Conservation (phyloP, 2,888 invertebrate genomes). For the Cataglyphis livida region DNA sequence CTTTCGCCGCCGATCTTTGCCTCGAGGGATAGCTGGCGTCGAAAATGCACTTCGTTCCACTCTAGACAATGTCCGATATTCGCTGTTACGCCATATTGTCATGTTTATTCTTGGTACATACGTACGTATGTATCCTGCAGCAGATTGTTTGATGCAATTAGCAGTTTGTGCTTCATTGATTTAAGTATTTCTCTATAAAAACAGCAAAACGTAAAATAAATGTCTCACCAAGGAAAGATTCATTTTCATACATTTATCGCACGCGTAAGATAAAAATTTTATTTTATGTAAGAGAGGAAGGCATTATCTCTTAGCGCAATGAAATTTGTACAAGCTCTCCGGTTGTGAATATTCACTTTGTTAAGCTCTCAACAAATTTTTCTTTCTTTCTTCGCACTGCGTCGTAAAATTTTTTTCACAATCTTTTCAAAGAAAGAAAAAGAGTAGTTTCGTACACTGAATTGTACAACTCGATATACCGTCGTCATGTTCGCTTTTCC, state of each 20-base stretch:
- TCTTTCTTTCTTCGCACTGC: not conserved
- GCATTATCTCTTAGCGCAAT: not conserved
- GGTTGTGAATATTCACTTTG: not conserved
- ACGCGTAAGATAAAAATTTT: not conserved
- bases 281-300: not conserved
- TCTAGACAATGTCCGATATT: not conserved
- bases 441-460: conserved; percentile 3
- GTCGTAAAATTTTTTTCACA: not conserved
- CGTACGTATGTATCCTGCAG: not conserved
- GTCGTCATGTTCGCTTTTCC: not conserved
- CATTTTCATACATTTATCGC: not conserved
- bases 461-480: not conserved
- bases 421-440: not conserved
- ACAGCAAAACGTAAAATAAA: not conserved
- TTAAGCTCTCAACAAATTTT: not conserved
- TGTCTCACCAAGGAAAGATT: not conserved
- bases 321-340: not conserved
- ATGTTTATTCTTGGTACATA: not conserved
- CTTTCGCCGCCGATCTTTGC: conserved; percentile 16
- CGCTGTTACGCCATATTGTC: conserved; percentile 32
- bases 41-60: conserved; percentile 53
- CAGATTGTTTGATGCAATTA: not conserved
- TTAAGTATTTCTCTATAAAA: not conserved
- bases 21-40: conserved; percentile 39
- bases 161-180: not conserved